These are phyloP conservation scores for Rhizoglyphus robini DNA, from an alignment of 1,140 invertebrate species.

Conservation along the genomic window DNA sequence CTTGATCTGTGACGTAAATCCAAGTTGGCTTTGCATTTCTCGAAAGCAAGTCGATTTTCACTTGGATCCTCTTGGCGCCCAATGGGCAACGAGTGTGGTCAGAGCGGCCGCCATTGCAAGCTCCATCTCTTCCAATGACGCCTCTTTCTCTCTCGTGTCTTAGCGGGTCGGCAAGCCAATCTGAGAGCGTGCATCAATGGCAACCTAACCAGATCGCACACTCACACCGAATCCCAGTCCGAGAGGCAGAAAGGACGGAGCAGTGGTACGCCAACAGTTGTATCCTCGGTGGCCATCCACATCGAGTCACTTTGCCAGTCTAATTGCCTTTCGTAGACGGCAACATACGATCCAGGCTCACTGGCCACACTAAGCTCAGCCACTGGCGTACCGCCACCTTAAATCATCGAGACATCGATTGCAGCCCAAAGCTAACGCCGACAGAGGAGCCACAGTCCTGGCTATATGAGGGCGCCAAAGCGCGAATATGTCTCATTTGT, in stretches of 20 bases:
- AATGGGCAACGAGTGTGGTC: not conserved
- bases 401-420: not conserved
- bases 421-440: not conserved
- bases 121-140: not conserved
- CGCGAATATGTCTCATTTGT: constrained; percentile 9
- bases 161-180: no score
- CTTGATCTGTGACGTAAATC: not conserved
- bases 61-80: not conserved
- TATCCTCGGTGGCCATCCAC: not conserved
- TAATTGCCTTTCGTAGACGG: constrained; percentile 1
- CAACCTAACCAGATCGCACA: constrained; percentile 10
- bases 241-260: not conserved
- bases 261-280: not conserved
- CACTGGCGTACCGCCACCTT: not conserved
- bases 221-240: not conserved
- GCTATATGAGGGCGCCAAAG: constrained; percentile 13
- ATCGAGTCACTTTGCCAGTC: not conserved
- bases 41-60: no score
- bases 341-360: not conserved
- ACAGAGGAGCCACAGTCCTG: not conserved
- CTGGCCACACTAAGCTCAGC: not conserved
- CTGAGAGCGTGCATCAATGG: not conserved
- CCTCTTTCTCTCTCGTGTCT: not conserved
- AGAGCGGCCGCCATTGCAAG: not conserved
- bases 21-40: no score